Conservation (phyloP, 1,140 invertebrate species). For the Leptinotarsa lineolata region DNA sequence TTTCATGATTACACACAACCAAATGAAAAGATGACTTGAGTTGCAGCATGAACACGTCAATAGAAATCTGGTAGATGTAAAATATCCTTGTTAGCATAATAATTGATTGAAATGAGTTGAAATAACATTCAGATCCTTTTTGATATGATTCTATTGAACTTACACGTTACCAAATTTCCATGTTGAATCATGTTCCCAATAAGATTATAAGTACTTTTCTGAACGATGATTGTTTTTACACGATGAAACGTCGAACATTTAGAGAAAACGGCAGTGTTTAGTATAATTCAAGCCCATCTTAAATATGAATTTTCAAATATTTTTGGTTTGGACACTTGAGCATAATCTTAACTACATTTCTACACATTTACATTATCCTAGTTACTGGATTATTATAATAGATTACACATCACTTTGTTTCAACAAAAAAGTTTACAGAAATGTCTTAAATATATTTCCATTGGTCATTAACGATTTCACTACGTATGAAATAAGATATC, state of each 20-base stretch:
- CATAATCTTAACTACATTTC: constrained; percentile 41
- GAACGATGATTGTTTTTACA: constrained; percentile 2
- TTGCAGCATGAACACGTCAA: not conserved
- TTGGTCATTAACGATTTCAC: constrained; percentile 20
- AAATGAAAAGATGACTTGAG: not conserved
- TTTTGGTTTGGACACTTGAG: constrained; percentile 47
- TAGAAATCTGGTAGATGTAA: not conserved
- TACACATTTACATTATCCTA: constrained; percentile 34
- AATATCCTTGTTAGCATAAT: too few species aligned
- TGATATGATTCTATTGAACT: too few species aligned
- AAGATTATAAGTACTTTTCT: not conserved
- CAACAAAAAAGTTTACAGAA: not conserved
- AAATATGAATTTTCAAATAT: constrained; percentile 40
- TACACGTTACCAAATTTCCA: too few species aligned
- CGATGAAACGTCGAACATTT: constrained; percentile 39
- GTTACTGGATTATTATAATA: constrained; percentile 1
- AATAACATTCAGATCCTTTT: too few species aligned
- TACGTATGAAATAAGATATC: constrained; percentile 8
- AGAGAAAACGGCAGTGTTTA: constrained; percentile 52
- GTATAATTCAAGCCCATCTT: constrained; percentile 49
- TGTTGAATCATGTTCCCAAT: too few species aligned
- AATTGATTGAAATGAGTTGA: too few species aligned
- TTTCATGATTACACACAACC: not conserved
- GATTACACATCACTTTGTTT: constrained; percentile 24
- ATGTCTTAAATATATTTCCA: constrained; percentile 14